phyloP scores from a whole-genome alignment of 2,797 vertebrate species.

The Lates japonicus region DNA sequence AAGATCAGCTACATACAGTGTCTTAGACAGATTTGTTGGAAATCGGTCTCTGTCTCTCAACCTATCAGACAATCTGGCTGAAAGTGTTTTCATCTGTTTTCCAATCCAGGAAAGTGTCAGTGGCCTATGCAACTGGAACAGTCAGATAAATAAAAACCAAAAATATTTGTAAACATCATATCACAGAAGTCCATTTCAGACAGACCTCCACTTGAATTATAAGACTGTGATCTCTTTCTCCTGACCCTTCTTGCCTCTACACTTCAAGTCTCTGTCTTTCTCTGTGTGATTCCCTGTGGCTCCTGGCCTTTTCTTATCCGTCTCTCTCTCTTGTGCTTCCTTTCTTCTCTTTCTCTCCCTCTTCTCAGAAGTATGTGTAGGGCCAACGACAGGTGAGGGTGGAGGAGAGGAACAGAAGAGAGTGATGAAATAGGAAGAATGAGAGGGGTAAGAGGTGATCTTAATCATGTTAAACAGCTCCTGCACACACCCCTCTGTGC shows the following conservation, averaged over 20 bases:
- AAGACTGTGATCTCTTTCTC: constrained; percentile 37
- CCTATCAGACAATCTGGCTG: constrained; percentile 28
- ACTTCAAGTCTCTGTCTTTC: background rate
- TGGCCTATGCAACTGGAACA: constrained; percentile 14
- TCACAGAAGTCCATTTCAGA: constrained; percentile 38
- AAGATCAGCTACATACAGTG: background rate
- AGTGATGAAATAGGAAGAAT: constrained; percentile 34
- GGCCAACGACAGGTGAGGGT: constrained; percentile 19
- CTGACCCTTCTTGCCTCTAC: constrained; percentile 26
- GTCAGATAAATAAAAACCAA: constrained; percentile 40
- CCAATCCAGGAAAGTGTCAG: constrained; percentile 15
- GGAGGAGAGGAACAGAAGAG: constrained; percentile 10
- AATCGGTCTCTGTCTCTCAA: constrained; percentile 11
- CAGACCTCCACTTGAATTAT: constrained; percentile 29
- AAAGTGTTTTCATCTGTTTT: constrained; percentile 30
- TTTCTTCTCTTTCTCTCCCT: background rate
- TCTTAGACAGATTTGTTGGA: constrained; percentile 17
- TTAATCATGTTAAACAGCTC: constrained; percentile 51
- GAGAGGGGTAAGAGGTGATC: constrained; percentile 9
- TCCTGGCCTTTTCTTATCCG: constrained; percentile 27
- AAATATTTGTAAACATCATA: constrained; percentile 31
- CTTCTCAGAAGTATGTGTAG: constrained; percentile 39
- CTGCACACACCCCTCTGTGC: constrained; percentile 5
- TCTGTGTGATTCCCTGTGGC: constrained; percentile 25
- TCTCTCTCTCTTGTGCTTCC: background rate